A percentile compares a stretch with the other conserved stretches of the same genome.
phyloP scores from a whole-genome alignment of 2,797 vertebrate species.

The Halcyon leucocephala region DNA sequence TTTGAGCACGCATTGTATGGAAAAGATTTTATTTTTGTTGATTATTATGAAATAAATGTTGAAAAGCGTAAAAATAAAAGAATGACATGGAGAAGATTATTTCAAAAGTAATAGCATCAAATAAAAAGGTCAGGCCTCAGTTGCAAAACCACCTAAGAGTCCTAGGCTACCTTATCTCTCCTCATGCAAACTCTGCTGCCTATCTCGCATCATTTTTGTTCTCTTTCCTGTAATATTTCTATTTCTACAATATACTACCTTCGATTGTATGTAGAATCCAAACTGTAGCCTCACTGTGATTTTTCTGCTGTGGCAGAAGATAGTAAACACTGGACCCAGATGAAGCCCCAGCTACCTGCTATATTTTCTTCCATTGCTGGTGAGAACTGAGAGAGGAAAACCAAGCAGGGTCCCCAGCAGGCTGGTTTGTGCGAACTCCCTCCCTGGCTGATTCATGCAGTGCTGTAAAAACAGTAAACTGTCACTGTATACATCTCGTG shows the following conservation, averaged over 20 bases:
- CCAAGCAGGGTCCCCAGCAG: neutral
- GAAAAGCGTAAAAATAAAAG: neutral
- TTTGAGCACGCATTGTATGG: neutral
- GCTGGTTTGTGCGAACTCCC: neutral
- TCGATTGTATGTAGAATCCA: neutral
- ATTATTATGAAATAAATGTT: neutral
- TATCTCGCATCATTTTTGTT: neutral
- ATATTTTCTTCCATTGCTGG: neutral
- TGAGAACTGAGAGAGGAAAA: neutral
- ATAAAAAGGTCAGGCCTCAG: neutral
- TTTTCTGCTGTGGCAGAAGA: neutral
- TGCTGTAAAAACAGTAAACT: neutral
- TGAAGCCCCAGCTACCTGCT: neutral
- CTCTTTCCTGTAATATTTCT: neutral
- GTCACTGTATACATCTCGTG: neutral
- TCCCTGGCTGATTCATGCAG: neutral
- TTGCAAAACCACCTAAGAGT: neutral
- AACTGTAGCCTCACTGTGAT: neutral
- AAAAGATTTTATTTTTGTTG: neutral
- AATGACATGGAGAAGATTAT: neutral
- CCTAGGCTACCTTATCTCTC: neutral
- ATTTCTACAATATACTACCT: neutral
- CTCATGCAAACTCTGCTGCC: neutral
- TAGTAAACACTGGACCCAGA: neutral
- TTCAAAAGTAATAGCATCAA: neutral